Conservation (phyloP, 2,113 vertebrate genomes). For the Indri indri region DNA sequence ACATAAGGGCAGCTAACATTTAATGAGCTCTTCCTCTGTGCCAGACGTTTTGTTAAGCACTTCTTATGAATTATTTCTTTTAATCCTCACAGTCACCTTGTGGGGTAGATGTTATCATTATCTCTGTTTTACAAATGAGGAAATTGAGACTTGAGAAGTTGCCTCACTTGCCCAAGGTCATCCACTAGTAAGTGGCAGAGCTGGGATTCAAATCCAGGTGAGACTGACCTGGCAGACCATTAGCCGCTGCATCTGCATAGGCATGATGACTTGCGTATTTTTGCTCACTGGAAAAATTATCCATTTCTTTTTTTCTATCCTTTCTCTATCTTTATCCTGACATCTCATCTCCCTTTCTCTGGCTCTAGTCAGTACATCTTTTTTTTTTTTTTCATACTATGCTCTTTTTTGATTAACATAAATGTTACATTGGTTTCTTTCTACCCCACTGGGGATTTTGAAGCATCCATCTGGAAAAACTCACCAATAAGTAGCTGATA, state of each 20-base stretch:
- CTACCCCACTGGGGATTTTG: background rate
- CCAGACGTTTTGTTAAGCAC: background rate
- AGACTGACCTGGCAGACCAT: background rate
- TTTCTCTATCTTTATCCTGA: background rate
- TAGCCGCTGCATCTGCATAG: background rate
- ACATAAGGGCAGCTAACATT: background rate
- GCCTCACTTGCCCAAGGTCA: background rate
- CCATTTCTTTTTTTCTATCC: background rate
- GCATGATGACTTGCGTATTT: background rate
- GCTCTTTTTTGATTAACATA: background rate
- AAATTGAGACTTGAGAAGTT: background rate
- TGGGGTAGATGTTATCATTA: background rate
- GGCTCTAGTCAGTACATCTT: background rate
- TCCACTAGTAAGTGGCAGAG: background rate
- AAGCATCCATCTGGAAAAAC: background rate
- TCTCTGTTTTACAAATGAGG: background rate
- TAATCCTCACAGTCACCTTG: background rate
- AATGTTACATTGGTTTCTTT: background rate
- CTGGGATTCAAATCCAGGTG: background rate
- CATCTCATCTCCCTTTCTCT: slow-evolving; percentile 19
- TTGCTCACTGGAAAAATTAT: background rate
- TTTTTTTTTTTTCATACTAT: background rate
- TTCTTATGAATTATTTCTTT: background rate
- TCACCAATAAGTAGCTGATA: background rate
- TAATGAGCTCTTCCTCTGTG: background rate